Base-by-base conservation (phyloP, 2,113 vertebrate genomes). In the Scatophagus argus region DNA sequence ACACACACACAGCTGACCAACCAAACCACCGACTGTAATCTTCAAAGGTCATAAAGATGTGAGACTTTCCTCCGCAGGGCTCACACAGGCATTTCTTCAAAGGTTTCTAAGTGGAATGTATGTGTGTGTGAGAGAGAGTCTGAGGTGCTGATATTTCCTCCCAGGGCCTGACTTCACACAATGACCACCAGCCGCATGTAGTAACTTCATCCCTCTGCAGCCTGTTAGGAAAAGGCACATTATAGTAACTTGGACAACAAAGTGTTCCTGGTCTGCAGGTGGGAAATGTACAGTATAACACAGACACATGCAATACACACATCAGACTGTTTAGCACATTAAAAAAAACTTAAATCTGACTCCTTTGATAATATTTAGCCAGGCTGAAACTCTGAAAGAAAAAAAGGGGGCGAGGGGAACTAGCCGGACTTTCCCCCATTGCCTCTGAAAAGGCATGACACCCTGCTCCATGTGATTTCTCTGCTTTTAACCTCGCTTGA, bases 361-460 rank as follows among this genome's bases (percentile, higher is more conserved):
- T 81, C 74, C 69, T 84, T 66, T 79, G 74, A 89, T 87, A 89
- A 89, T 90, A 86, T 89, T 89, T 86, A 67, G 77, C 74, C 64
- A 72, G 70, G 61, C 83, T 67, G 60, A 77, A 72, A 83, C 58
- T 79, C 69, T 41, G 61, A 77, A 9, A 10, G 51, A 64, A 49
- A 69, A 44, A 77, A 44, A 52, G 27, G 63, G 74, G 55, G 74
- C 29, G 3, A 55, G 25, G 46, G 58, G 79, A 59, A 41, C 1
- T 41, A 86, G 73, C 16, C 36, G 81, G 84, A 89, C 74, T 86
- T 81, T 79, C 86, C 87, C 73, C 52, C 56, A 52, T 59, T 41
- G 54, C 44, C 38, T 29, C 56, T 47, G 46, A 66, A 77, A 78
- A 83, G 61, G 44, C 62, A 32, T 66, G 75, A 82, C 81, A 84